Evolutionary conservation across 2,113 vertebrate genomes (phyloP), one percentile per base, ranked within the genome.

Genomic region (Hippopotamus amphibius): DNA sequence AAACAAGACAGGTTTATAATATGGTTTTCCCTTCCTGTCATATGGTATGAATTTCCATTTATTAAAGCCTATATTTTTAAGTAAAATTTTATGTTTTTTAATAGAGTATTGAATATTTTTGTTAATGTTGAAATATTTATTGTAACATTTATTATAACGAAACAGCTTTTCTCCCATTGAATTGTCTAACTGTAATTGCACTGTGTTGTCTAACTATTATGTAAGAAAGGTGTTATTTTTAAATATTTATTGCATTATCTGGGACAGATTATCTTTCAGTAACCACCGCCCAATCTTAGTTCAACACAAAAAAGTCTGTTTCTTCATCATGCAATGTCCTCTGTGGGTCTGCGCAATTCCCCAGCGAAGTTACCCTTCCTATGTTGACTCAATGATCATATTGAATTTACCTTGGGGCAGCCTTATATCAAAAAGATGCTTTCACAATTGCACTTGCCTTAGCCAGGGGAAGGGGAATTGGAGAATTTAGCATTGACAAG

Each of bases 1-100:
- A 90, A 61, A 2, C 1, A 59, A 80, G 57, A 41, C 7, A 88
- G 24, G 3, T 79, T 84, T 37, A 61, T 28, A 68, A 30, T 50
- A 26, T 33, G 46, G 22, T 48, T n/a, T 89, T 90, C 15, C 16
- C n/a, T 88, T 88, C 46, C 16, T 69, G 5, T 43, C 26, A 43
- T 17, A 15, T 30, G 9, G 12, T 76, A 77, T 41, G 16, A 63
- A 12, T 96, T 74, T 59, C 33, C 19, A 30, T 16, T 28, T 50
- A 55, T 96, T 68, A 84, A 37, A 72, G 3, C 68, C 22, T 43
- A 50, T 59, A n/a, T 61, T 88, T 88, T 87, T 59, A 93, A 88
- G 16, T 30, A 46, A 82, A 46, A 28, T 79, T 83, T 87, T 19
- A 85, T 48, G 8, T 24, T 84, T 79, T 84, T 63, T 82, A 71